Percentiles rank a stretch among this genome's conserved stretches.
Conservation (phyloP, 1,140 invertebrate species). For the Panulirus ornatus region DNA sequence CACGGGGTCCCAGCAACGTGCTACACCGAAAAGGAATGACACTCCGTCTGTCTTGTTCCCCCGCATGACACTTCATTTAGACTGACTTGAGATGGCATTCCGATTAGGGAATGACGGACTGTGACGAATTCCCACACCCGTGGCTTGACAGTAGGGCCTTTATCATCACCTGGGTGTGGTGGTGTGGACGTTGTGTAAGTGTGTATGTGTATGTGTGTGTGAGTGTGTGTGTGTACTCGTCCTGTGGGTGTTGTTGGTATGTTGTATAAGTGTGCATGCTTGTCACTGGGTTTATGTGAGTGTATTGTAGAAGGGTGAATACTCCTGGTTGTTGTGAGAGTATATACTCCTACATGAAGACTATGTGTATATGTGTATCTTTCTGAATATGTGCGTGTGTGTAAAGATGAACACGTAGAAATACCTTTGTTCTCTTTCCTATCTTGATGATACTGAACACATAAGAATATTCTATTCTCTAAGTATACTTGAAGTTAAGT, state of each 20-base stretch:
- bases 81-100: slow-evolving; percentile 24
- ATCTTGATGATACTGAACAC: no score
- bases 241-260: neutral
- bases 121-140: slow-evolving; percentile 16
- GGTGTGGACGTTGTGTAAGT: slow-evolving; percentile 27
- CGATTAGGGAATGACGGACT: slow-evolving; percentile 47
- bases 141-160: neutral
- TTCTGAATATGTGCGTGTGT: no score
- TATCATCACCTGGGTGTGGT: slow-evolving; percentile 16
- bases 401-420: no score
- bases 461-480: no score
- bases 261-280: slow-evolving; percentile 15
- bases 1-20: slow-evolving; percentile 17
- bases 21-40: slow-evolving; percentile 39
- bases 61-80: slow-evolving; percentile 38
- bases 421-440: no score
- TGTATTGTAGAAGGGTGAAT: no score
- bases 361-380: neutral
- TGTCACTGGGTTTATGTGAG: neutral
- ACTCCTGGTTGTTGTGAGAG: no score
- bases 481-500: no score
- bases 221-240: slow-evolving; percentile 13
- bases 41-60: slow-evolving; percentile 44
- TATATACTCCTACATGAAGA: no score
- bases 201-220: slow-evolving; percentile 17